These are phyloP conservation scores for Amniataba percoides DNA, from an alignment of 2,797 vertebrate genomes.

Conservation along the genomic window DNA sequence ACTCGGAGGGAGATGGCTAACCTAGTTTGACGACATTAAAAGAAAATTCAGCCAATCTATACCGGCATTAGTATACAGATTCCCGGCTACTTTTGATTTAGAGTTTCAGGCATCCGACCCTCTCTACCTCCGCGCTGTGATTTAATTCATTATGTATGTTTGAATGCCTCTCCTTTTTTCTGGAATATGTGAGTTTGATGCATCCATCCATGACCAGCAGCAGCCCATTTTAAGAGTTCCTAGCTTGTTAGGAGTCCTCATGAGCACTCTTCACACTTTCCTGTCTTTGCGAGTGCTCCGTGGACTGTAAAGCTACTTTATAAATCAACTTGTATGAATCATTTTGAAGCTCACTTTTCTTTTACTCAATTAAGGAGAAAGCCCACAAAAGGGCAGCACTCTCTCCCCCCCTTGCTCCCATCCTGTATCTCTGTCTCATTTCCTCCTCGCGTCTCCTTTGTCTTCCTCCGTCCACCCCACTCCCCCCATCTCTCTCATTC, in stretches of 20 bases:
- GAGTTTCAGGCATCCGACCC: constrained; percentile 45
- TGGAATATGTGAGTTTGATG: constrained; percentile 73
- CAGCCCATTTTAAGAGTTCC: constrained; percentile 76
- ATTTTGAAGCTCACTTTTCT: constrained; percentile 81
- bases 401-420: neutral
- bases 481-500: constrained; percentile 30
- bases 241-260: constrained; percentile 84
- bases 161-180: constrained; percentile 73
- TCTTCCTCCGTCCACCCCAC: constrained; percentile 30
- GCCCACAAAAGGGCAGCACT: constrained; percentile 65
- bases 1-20: constrained; percentile 59
- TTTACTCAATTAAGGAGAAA: constrained; percentile 83
- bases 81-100: constrained; percentile 67
- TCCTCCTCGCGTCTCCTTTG: constrained; percentile 42
- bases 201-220: constrained; percentile 78
- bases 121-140: constrained; percentile 61
- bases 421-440: constrained; percentile 19
- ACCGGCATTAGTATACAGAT: constrained; percentile 59
- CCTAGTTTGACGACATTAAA: constrained; percentile 70
- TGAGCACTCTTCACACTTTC: constrained; percentile 79
- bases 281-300: constrained; percentile 74
- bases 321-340: constrained; percentile 82
- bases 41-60: constrained; percentile 58
- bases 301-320: constrained; percentile 83
- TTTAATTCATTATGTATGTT: constrained; percentile 83